These are phyloP conservation scores for Actinia equina DNA, from an alignment of 64 coral and sea anemone species.

Conservation along the genomic window DNA sequence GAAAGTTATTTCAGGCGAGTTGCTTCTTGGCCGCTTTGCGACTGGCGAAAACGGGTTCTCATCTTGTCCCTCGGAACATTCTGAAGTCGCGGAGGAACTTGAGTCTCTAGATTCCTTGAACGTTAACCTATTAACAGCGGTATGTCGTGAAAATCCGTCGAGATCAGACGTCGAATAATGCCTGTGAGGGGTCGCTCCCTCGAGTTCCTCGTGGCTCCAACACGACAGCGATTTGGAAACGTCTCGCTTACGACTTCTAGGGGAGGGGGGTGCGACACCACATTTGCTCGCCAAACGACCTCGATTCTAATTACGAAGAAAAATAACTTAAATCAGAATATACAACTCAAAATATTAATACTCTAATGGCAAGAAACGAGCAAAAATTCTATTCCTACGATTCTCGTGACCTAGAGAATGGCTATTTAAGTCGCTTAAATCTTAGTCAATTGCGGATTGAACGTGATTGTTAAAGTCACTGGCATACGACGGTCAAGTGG, in stretches of 20 bases:
- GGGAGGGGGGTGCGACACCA: conserved; percentile 76
- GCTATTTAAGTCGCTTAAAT: background rate
- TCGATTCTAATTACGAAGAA: conserved; percentile 67
- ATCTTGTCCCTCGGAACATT: conserved; percentile 69
- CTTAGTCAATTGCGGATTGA: background rate
- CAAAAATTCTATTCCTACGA: too few relatives aligned
- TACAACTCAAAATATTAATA: background rate
- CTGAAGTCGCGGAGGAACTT: conserved; percentile 72
- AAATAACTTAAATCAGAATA: background rate
- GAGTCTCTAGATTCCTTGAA: conserved; percentile 55
- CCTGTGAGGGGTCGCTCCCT: conserved; percentile 14
- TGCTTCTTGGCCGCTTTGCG: conserved; percentile 9
- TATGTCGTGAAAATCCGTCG: conserved; percentile 31
- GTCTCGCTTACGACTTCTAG: conserved; percentile 57
- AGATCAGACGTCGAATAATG: conserved; percentile 69
- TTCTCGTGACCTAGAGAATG: background rate
- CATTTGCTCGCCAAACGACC: conserved; percentile 94
- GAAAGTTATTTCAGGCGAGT: background rate
- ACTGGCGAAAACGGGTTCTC: conserved; percentile 64
- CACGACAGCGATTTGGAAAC: conserved; percentile 32
- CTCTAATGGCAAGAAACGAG: too few relatives aligned
- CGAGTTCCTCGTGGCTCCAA: conserved; percentile 60
- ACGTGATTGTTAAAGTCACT: background rate
- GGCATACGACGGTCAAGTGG: background rate
- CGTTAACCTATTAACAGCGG: conserved; percentile 32